phyloP scores from a whole-genome alignment of 1,140 invertebrate genomes.

The Atta cephalotes region DNA sequence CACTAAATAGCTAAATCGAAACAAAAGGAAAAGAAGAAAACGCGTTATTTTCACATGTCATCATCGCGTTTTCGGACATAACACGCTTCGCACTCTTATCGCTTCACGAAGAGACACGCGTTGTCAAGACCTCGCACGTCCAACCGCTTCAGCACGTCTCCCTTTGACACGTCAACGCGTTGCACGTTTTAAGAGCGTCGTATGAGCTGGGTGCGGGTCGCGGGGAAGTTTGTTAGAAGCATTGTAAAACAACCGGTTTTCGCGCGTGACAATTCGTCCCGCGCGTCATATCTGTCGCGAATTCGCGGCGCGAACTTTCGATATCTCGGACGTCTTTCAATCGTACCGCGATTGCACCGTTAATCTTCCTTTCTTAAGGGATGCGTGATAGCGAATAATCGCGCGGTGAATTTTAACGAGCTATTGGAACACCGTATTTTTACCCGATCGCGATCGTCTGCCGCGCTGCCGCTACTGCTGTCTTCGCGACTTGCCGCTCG shows the following conservation, averaged over 20 bases:
- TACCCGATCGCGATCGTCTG: neutral
- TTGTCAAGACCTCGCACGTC: constrained; percentile 9
- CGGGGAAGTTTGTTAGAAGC: constrained; percentile 47
- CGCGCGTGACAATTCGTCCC: neutral
- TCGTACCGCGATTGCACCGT: neutral
- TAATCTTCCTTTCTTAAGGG: neutral
- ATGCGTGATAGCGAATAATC: neutral
- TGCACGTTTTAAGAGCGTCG: constrained; percentile 18
- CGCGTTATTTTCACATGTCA: neutral
- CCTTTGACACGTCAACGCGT: constrained; percentile 14
- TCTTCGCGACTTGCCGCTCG: constrained; percentile 14
- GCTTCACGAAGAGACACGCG: constrained; percentile 10
- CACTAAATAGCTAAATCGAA: neutral
- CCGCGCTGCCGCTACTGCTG: neutral
- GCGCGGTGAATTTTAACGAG: constrained; percentile 9
- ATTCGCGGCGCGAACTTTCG: neutral
- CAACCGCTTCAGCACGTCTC: neutral
- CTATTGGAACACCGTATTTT: constrained; percentile 3
- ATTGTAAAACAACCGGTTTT: constrained; percentile 54
- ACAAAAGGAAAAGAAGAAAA: neutral
- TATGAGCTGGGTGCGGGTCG: neutral
- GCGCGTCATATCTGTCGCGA: neutral
- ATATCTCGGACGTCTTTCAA: neutral
- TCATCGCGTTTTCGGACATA: neutral
- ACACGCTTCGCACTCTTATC: constrained; percentile 6